Conservation (phyloP, 2,113 vertebrate species). For the Bubo blakistoni region DNA sequence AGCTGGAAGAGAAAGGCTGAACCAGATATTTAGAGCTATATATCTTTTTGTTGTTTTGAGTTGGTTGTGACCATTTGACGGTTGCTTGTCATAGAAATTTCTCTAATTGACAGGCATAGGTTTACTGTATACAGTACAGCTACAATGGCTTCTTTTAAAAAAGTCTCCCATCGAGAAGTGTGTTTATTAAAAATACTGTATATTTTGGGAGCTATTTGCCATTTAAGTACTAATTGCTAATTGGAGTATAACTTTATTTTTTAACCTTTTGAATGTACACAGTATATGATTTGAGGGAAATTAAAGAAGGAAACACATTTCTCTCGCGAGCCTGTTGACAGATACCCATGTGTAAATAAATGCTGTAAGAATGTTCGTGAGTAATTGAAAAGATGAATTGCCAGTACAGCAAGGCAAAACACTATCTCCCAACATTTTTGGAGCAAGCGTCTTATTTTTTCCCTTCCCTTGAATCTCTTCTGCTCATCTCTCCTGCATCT, state of each 20-base stretch:
- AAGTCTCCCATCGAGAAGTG: not conserved
- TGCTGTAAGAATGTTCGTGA: not conserved
- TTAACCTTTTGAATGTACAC: not conserved
- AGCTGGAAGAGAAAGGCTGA: not conserved
- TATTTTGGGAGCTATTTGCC: not conserved
- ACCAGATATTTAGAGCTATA: not conserved
- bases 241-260: not conserved
- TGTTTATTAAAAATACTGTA: not conserved
- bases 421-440: not conserved
- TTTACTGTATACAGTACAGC: not conserved
- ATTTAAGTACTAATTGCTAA: not conserved
- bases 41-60: not conserved
- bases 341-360: not conserved
- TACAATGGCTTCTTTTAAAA: rapidly evolving
- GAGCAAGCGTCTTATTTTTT: not conserved
- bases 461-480: not conserved
- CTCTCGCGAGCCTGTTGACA: too few species aligned
- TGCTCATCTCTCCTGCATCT: not conserved
- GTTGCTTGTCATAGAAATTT: not conserved
- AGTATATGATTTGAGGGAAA: not conserved
- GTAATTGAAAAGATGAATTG: not conserved
- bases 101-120: not conserved
- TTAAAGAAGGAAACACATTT: rapidly evolving
- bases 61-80: not conserved
- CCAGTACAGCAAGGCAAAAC: not conserved